These are phyloP conservation scores for Digitonthophagus gazella DNA, from an alignment of 2,888 invertebrate species.

Conservation along the genomic window DNA sequence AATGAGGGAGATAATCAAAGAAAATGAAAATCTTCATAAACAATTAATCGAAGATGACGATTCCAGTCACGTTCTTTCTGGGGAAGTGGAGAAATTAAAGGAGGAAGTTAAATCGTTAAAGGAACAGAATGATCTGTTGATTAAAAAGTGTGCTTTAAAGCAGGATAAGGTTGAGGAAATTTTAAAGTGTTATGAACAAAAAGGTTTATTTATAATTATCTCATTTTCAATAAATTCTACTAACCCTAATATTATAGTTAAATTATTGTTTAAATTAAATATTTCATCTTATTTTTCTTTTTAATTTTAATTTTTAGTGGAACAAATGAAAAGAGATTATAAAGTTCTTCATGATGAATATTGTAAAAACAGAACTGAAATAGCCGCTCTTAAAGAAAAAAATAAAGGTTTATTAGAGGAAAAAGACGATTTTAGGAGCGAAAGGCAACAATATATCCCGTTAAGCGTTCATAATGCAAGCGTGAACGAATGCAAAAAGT, in stretches of 20 bases:
- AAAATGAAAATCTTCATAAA: slow-evolving; percentile 65
- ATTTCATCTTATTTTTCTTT: not conserved
- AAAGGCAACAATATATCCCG: slow-evolving; percentile 59
- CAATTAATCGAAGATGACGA: slow-evolving; percentile 53
- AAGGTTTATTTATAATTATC: slow-evolving; percentile 55
- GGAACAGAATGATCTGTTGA: slow-evolving; percentile 51
- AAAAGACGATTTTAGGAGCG: slow-evolving; percentile 56
- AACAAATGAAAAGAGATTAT: slow-evolving; percentile 64
- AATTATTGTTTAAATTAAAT: not conserved
- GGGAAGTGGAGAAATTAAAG: slow-evolving; percentile 50
- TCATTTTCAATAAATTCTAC: not conserved
- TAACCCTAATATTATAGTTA: too few relatives aligned
- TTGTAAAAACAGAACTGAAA: slow-evolving; percentile 56
- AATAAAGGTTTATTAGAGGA: slow-evolving; percentile 57
- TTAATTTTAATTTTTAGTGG: slow-evolving; percentile 52
- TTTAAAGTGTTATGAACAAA: slow-evolving; percentile 70
- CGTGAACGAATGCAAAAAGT: slow-evolving; percentile 73
- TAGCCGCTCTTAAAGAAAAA: slow-evolving; percentile 60
- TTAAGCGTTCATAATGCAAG: slow-evolving; percentile 64
- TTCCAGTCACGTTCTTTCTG: slow-evolving; percentile 50
- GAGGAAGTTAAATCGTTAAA: slow-evolving; percentile 46
- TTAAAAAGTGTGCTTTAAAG: slow-evolving; percentile 66
- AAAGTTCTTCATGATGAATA: slow-evolving; percentile 64
- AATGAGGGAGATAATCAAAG: slow-evolving; percentile 66
- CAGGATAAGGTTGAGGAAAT: slow-evolving; percentile 74